A percentile compares a stretch with the other conserved stretches of the same genome.
phyloP scores from a whole-genome alignment of 1,140 invertebrate species.

The Zaprionus camerounensis region DNA sequence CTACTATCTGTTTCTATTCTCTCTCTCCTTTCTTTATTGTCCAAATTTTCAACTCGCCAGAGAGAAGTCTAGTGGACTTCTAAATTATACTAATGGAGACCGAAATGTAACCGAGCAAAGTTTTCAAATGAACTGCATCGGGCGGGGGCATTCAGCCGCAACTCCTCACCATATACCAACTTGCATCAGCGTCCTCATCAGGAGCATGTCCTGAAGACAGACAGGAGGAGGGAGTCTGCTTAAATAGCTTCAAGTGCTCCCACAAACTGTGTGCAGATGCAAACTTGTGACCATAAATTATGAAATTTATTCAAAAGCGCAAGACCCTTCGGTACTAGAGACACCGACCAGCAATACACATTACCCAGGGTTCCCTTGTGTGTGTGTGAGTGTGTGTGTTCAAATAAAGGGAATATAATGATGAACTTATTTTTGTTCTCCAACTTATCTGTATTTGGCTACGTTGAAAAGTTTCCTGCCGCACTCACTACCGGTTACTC shows the following conservation, averaged over 20 bases:
- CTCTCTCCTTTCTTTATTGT: constrained; percentile 12
- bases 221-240: constrained; percentile 32
- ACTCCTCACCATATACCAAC: neutral
- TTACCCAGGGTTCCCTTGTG: neutral
- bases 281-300: constrained; percentile 83
- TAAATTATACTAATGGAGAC: constrained; percentile 83
- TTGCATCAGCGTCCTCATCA: constrained; percentile 31
- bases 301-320: constrained; percentile 79
- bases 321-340: constrained; percentile 43
- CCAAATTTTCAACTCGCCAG: constrained; percentile 35
- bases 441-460: neutral
- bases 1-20: constrained; percentile 1
- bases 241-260: constrained; percentile 80
- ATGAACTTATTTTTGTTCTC: neutral
- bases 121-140: constrained; percentile 77
- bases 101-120: constrained; percentile 80
- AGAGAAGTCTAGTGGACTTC: constrained; percentile 56
- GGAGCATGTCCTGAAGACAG: constrained; percentile 47
- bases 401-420: neutral
- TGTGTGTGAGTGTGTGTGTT: neutral
- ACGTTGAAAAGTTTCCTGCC: too few species aligned
- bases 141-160: neutral
- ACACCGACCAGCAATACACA: constrained; percentile 5
- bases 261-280: constrained; percentile 79
- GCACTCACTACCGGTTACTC: too few species aligned